phyloP scores from a whole-genome alignment of 2,113 vertebrate species.

The Herpetotheres cachinnans region DNA sequence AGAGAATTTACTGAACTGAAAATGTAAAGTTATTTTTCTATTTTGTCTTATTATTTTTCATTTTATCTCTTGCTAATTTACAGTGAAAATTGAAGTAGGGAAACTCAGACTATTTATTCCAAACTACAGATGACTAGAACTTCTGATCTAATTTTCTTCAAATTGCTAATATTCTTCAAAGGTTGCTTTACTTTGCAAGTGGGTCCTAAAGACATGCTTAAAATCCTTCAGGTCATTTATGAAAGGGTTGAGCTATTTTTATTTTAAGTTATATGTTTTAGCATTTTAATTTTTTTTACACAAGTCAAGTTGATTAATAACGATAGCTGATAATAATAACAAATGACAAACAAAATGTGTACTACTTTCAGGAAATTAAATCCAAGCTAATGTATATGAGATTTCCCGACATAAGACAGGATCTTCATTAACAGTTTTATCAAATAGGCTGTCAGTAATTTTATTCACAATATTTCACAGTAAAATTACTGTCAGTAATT shows the following conservation, averaged over 20 bases:
- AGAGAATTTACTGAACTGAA: background rate
- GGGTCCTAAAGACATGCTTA: background rate
- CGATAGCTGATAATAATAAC: background rate
- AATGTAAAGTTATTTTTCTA: background rate
- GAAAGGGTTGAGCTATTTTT: rapidly evolving
- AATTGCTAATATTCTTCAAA: background rate
- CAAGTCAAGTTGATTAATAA: background rate
- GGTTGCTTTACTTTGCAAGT: background rate
- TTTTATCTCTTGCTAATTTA: background rate
- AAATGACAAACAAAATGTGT: background rate
- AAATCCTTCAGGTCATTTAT: background rate
- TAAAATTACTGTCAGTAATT: background rate
- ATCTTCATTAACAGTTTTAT: background rate
- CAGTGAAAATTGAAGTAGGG: background rate
- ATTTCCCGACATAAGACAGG: background rate
- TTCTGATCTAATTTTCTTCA: background rate
- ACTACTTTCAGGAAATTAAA: background rate
- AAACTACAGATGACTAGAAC: background rate
- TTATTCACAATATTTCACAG: background rate
- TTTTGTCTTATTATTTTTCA: background rate
- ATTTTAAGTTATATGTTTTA: background rate
- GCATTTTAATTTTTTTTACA: background rate
- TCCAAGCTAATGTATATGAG: background rate
- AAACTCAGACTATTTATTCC: background rate
- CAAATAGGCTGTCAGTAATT: background rate